Evolutionary conservation across 2,888 invertebrate genomes (phyloP).

Genomic region (Rotaria magnacalcarata): DNA sequence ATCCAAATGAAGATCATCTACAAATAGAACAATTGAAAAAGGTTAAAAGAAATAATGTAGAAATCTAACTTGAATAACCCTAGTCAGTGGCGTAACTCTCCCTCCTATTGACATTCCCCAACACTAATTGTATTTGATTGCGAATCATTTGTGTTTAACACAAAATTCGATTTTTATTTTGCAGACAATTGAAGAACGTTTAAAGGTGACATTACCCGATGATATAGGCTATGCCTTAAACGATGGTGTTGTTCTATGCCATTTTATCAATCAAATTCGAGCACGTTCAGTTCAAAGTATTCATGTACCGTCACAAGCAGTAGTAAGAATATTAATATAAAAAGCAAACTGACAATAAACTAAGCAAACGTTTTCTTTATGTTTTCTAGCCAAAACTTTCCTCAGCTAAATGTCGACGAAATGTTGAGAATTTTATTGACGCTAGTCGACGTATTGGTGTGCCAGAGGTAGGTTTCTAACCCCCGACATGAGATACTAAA

Average conservation of each 20-base stretch:
- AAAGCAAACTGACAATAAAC: neutral
- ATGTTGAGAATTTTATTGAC: conserved; percentile 89
- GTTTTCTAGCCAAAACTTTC: conserved; percentile 79
- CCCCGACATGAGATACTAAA: neutral
- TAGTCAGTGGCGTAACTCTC: too few relatives aligned
- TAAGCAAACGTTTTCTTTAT: neutral
- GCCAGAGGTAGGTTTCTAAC: conserved; percentile 72
- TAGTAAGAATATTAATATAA: conserved; percentile 51
- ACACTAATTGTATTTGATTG: too few relatives aligned
- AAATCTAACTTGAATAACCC: too few relatives aligned
- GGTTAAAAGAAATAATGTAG: conserved; percentile 60
- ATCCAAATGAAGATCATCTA: conserved; percentile 80
- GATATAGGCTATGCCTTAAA: conserved; percentile 76
- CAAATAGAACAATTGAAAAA: conserved; percentile 75
- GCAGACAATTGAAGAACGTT: conserved; percentile 79
- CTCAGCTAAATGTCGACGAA: conserved; percentile 86
- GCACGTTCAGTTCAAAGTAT: conserved; percentile 85
- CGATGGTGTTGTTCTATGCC: conserved; percentile 88
- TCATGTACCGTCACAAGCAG: conserved; percentile 71
- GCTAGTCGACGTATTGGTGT: conserved; percentile 88
- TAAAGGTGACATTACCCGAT: conserved; percentile 82
- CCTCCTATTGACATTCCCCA: too few relatives aligned
- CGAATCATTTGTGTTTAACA: too few relatives aligned
- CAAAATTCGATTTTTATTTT: conserved; percentile 46
- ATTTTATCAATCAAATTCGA: conserved; percentile 84